Evolutionary conservation across 2,888 invertebrate species (phyloP), one percentile per base, ranked within the genome.

Genomic region (Coelinius sp.): DNA sequence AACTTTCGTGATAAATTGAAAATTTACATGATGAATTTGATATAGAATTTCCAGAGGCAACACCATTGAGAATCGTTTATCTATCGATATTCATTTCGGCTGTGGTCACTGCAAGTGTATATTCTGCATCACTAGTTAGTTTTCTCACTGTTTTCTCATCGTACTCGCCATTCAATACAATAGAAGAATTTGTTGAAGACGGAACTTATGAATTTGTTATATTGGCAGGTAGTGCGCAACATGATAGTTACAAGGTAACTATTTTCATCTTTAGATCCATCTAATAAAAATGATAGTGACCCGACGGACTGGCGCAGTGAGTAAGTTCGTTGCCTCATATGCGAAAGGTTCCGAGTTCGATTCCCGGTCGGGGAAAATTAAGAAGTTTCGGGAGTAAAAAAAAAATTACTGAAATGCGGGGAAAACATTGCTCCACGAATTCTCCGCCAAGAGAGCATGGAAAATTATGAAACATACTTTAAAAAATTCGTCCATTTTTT

Each of bases 151-250:
- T 71, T 25, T 68, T 69, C 7, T 52, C 24, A 7, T 62, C 73
- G 1, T 74, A 27, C 25, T 68, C 84, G 52, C 84, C 85, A 1
- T 86, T 86, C 65, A 70, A 76, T 7, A 81, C 77, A 8, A 4
- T 83, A n/a, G 78, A 82, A 12, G 84, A 77, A 14, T 85, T 84
- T 27, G 77, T 77, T 4, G 22, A 71, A 0, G 79, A 83, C 6
- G 81, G 82, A 4, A 76, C 81, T 0, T 86, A 86, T 71, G 68
- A 72, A 24, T 56, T 86, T 14, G 79, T 82, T 10, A 78, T 78
- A 4, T 71, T 78, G 14, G 75, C 68, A 38, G 76, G 81, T 25
- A 82, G 82, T 31, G 79, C 82, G 0, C 82, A 85, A 35, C 79
- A 80, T 41, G 78, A 82, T 17, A 41, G 78, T 27, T 77, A 82